Percentiles rank a stretch among this genome's conserved stretches.
These are phyloP conservation scores for Galeopsomyia nigrocyanea DNA, from an alignment of 2,888 invertebrate genomes.

Conservation along the genomic window DNA sequence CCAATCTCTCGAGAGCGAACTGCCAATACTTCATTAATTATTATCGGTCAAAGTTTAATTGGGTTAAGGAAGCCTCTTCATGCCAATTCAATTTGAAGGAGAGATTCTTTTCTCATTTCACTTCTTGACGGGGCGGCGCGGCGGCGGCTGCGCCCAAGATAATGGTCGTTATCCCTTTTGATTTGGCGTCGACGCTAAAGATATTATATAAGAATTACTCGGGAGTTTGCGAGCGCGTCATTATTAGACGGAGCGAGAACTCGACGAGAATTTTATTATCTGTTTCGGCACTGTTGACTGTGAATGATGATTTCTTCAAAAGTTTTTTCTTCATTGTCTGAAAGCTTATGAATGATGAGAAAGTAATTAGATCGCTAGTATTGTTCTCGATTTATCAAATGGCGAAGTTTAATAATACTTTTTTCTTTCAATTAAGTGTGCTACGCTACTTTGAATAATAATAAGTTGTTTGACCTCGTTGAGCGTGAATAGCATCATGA, in stretches of 20 bases:
- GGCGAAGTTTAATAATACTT: no score
- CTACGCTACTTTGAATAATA: no score
- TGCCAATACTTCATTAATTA: slow-evolving; percentile 37
- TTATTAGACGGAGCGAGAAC: slow-evolving; percentile 1
- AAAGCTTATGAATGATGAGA: no score
- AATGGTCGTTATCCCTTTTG: slow-evolving; percentile 36
- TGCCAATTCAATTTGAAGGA: slow-evolving; percentile 31
- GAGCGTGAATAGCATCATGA: no score
- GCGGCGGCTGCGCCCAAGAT: slow-evolving; percentile 7
- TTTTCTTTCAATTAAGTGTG: no score
- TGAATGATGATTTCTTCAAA: background rate
- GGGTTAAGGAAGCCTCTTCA: slow-evolving; percentile 33
- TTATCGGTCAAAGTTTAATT: slow-evolving; percentile 41
- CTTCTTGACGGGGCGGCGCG: background rate
- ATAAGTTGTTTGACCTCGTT: no score
- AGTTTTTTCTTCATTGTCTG: no score
- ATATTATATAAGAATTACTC: slow-evolving; percentile 25
- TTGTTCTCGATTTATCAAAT: no score
- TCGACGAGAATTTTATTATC: slow-evolving; percentile 34
- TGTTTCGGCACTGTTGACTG: slow-evolving; percentile 12
- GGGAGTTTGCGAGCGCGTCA: slow-evolving; percentile 19
- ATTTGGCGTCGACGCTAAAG: slow-evolving; percentile 21
- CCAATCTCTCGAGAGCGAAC: background rate
- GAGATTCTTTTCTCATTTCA: slow-evolving; percentile 15
- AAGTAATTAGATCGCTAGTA: no score